Percentiles rank a stretch among this genome's conserved stretches.
These are phyloP conservation scores for Pseudomugil tenellus DNA, from an alignment of 2,797 vertebrate species.

Conservation along the genomic window DNA sequence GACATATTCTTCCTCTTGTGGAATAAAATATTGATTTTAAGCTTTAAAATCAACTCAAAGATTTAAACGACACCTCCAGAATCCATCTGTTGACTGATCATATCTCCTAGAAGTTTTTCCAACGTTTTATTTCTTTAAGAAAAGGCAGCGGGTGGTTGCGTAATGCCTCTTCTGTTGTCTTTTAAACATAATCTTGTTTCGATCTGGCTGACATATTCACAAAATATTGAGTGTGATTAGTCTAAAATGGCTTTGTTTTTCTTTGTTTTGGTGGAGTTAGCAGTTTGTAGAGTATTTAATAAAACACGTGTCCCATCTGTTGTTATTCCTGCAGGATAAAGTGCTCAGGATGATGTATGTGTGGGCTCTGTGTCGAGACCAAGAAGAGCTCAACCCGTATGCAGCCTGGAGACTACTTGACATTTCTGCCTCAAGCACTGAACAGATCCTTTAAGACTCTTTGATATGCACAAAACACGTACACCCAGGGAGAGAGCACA, in stretches of 20 bases:
- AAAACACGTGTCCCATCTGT: neutral
- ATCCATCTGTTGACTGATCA: neutral
- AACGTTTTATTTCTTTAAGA: neutral
- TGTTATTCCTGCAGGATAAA: constrained; percentile 84
- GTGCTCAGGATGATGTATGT: constrained; percentile 94
- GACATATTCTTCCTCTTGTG: constrained; percentile 5
- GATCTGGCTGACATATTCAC: neutral
- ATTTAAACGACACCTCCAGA: neutral
- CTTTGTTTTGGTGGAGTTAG: neutral
- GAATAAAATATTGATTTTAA: neutral
- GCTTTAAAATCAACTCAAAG: neutral
- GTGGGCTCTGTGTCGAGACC: constrained; percentile 96
- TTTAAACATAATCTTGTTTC: neutral
- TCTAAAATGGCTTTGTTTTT: neutral
- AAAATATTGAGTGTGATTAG: neutral
- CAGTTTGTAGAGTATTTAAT: neutral
- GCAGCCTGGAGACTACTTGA: constrained; percentile 95
- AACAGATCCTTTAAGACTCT: constrained; percentile 90
- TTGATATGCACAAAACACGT: constrained; percentile 26
- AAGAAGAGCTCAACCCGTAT: constrained; percentile 92
- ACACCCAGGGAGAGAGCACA: constrained; percentile 25
- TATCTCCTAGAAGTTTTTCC: neutral
- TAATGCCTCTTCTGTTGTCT: neutral
- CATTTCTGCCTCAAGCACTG: constrained; percentile 92
- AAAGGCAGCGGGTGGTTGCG: neutral